Percentiles rank a stretch among this genome's conserved stretches.
Evolutionary conservation across 2,113 vertebrate species (phyloP).

Genomic region (Chrysemys picta): DNA sequence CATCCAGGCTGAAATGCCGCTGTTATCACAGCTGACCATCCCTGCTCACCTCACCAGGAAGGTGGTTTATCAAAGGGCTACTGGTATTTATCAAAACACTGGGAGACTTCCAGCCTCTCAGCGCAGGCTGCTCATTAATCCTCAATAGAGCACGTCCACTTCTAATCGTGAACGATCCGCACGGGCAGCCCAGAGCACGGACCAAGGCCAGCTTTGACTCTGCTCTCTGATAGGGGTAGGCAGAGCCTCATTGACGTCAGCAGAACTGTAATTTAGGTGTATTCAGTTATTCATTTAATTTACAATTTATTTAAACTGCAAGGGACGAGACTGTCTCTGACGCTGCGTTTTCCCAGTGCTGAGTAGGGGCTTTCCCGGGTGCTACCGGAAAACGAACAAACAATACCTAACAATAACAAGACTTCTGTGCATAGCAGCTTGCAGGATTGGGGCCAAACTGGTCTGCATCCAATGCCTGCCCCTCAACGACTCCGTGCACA

Average conservation of each 20-base stretch:
- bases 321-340: neutral
- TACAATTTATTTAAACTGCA: neutral
- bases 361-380: rapidly evolving
- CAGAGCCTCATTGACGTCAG: neutral
- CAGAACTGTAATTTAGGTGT: neutral
- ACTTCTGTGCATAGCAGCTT: neutral
- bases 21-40: neutral
- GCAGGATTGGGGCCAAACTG: rapidly evolving
- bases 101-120: rapidly evolving
- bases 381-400: neutral
- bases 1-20: neutral
- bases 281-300: neutral
- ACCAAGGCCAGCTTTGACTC: neutral
- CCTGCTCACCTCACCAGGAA: rapidly evolving
- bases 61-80: too few species aligned
- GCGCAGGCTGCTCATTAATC: neutral
- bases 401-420: neutral
- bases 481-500: rapidly evolving
- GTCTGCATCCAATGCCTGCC: rapidly evolving
- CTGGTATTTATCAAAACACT: rapidly evolving
- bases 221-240: neutral
- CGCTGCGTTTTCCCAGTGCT: rapidly evolving
- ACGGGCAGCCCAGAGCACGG: neutral
- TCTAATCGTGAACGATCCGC: rapidly evolving
- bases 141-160: rapidly evolving